A percentile compares a stretch with the other conserved stretches of the same genome.
Conservation (phyloP, 2,888 invertebrate genomes). For the Endomychus coccineus region DNA sequence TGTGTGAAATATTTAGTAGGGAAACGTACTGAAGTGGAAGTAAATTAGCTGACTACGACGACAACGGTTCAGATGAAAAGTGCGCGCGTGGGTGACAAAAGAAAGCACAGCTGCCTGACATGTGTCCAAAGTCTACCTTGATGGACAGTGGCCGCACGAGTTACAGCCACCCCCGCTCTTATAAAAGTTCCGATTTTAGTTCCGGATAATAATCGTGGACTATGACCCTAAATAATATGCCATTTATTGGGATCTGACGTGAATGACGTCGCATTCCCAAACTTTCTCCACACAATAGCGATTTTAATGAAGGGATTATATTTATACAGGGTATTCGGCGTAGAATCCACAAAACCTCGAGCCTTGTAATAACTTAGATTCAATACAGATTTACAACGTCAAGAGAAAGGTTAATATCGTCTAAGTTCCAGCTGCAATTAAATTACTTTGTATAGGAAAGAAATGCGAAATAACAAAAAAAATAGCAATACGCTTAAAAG, state of each 20-base stretch:
- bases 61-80: constrained; percentile 33
- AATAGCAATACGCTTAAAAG: no score
- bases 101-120: constrained; percentile 39
- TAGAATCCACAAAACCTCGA: no score
- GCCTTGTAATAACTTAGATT: no score
- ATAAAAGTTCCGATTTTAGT: constrained; percentile 41
- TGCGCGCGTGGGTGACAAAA: constrained; percentile 41
- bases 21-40: constrained; percentile 35
- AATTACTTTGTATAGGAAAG: no score
- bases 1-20: constrained; percentile 37
- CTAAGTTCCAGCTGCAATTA: no score
- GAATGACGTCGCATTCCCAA: no score
- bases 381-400: no score
- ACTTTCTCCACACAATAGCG: no score
- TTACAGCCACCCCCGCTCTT: constrained; percentile 37
- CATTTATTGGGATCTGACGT: constrained; percentile 14
- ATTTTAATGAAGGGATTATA: constrained; percentile 4
- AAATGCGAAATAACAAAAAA: no score
- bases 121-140: constrained; percentile 36
- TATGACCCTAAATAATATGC: constrained; percentile 22
- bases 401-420: no score
- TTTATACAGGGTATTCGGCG: no score
- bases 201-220: constrained; percentile 42
- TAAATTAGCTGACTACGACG: constrained; percentile 34
- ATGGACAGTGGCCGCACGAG: constrained; percentile 38